phyloP scores from a whole-genome alignment of 1,140 invertebrate species.

The Trinorchestia longiramus region DNA sequence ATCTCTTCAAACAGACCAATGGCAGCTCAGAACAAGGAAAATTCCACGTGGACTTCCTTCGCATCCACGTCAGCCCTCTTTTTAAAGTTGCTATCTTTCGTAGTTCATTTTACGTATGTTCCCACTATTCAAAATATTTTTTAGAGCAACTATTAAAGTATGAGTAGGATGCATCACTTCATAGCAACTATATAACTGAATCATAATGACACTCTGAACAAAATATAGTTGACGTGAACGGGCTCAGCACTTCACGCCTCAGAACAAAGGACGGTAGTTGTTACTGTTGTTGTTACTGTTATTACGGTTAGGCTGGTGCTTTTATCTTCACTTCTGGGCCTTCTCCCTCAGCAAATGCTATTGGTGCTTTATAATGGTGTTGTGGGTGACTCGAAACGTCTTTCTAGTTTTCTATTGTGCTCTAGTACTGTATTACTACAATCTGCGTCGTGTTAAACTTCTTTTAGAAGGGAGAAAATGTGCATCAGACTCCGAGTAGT shows the following conservation, averaged over 20 bases:
- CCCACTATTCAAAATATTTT: no score
- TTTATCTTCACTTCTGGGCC: conserved; percentile 51
- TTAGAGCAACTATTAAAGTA: no score
- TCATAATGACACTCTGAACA: not conserved
- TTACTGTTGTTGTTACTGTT: conserved; percentile 51
- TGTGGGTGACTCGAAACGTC: conserved; percentile 23
- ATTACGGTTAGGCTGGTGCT: conserved; percentile 52
- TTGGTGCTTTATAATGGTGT: conserved; percentile 33
- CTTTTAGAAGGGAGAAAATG: no score
- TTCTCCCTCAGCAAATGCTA: conserved; percentile 49
- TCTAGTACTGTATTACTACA: not conserved
- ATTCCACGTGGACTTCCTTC: conserved; percentile 12
- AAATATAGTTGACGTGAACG: not conserved
- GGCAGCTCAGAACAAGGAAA: not conserved
- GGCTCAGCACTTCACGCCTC: conserved; percentile 40
- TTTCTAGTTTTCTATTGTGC: not conserved
- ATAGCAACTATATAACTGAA: not conserved
- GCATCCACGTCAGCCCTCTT: not conserved
- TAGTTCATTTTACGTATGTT: not conserved
- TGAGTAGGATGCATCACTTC: no score
- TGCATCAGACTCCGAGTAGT: no score
- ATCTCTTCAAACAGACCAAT: not conserved
- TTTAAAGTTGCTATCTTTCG: not conserved
- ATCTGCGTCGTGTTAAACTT: not conserved
- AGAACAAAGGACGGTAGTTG: conserved; percentile 53